A percentile compares a stretch with the other conserved stretches of the same genome.
These are phyloP conservation scores for Palythoa heliodiscus DNA, from an alignment of 92 coral and sea anemone species.

Conservation along the genomic window DNA sequence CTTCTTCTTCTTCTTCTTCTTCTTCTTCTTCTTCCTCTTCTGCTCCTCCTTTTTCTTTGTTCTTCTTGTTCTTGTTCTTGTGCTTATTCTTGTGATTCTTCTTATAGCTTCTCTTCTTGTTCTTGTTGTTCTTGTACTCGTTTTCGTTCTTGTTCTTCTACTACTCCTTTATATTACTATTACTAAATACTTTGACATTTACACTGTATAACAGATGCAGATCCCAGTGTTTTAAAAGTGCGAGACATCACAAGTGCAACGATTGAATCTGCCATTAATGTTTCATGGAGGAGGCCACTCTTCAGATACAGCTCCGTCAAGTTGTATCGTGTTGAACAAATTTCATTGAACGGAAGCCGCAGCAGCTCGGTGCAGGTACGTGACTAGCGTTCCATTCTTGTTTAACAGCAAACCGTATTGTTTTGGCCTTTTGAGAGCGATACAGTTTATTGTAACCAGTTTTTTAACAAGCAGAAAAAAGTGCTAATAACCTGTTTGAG, in stretches of 20 bases:
- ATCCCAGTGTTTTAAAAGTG: constrained; percentile 4
- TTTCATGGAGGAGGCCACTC: constrained; percentile 28
- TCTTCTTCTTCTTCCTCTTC: neutral
- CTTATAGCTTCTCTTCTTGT: neutral
- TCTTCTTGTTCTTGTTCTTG: neutral
- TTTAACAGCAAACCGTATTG: too few relatives aligned
- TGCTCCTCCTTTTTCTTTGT: neutral
- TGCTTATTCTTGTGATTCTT: neutral
- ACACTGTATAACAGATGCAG: neutral
- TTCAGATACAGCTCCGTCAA: constrained; percentile 17
- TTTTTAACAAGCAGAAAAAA: too few relatives aligned
- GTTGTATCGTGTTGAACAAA: constrained; percentile 7
- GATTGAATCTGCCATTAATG: neutral
- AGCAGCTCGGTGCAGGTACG: neutral
- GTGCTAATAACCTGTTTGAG: too few relatives aligned
- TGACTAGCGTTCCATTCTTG: too few relatives aligned
- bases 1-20: neutral
- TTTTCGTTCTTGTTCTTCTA: neutral
- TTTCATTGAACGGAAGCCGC: neutral
- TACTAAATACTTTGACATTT: neutral
- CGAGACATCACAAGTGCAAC: constrained; percentile 1
- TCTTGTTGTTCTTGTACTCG: too few relatives aligned
- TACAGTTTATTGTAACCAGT: too few relatives aligned
- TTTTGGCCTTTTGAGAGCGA: too few relatives aligned
- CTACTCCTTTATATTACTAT: neutral